Percentiles rank a stretch among this genome's conserved stretches.
Evolutionary conservation across 2,888 invertebrate genomes (phyloP).

Genomic region (Cabera pusaria): DNA sequence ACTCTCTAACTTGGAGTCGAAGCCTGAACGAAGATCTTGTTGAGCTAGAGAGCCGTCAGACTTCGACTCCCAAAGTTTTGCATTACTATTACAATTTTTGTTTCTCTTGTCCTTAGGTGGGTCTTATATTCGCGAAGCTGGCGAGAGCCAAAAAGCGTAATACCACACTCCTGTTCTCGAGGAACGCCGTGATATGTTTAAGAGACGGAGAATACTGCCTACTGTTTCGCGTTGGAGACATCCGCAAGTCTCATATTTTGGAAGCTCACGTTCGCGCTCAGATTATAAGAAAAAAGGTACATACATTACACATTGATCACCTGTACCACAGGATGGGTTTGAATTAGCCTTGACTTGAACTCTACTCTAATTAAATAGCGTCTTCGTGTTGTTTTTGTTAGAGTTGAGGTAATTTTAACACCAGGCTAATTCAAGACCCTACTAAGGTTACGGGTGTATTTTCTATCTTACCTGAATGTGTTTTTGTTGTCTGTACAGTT

Average conservation of each 20-base stretch:
- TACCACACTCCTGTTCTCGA: slow-evolving; percentile 96
- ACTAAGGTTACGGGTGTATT: too few relatives aligned
- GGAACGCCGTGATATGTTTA: slow-evolving; percentile 96
- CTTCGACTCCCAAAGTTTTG: slow-evolving; percentile 53
- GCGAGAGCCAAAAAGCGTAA: slow-evolving; percentile 98
- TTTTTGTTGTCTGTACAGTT: slow-evolving; percentile 35
- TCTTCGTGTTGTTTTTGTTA: background rate
- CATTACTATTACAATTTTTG: slow-evolving; percentile 53
- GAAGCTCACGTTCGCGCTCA: slow-evolving; percentile 98
- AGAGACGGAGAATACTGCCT: slow-evolving; percentile 95
- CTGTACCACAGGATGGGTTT: slow-evolving; percentile 16
- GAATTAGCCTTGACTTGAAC: slow-evolving; percentile 2
- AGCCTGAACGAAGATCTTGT: slow-evolving; percentile 35
- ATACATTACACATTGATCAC: slow-evolving; percentile 58
- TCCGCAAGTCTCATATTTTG: slow-evolving; percentile 98
- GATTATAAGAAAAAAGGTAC: slow-evolving; percentile 95
- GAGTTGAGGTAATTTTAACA: background rate
- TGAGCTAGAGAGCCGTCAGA: slow-evolving; percentile 26
- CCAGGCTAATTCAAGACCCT: too few relatives aligned
- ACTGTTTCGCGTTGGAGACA: slow-evolving; percentile 97
- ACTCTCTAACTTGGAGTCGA: slow-evolving; percentile 57
- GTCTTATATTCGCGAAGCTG: slow-evolving; percentile 89
- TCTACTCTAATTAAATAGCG: slow-evolving; percentile 1
- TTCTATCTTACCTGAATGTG: slow-evolving; percentile 33
- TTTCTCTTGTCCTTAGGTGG: slow-evolving; percentile 82